Evolutionary conservation across 2,113 vertebrate species (phyloP), one percentile per base, ranked within the genome.

Genomic region (Strigops habroptila): DNA sequence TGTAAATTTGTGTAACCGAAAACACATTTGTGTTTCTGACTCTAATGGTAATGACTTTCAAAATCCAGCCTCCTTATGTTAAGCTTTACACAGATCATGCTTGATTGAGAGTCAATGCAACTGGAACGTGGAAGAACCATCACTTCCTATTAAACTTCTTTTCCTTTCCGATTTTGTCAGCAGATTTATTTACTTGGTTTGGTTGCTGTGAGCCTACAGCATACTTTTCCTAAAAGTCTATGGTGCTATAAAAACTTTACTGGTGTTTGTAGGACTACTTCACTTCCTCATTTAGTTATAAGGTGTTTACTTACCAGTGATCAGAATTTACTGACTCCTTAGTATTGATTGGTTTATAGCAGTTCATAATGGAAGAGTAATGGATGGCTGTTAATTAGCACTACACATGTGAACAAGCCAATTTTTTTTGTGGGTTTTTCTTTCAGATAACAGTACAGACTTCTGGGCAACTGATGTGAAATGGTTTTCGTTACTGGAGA

Each of bases 391-490:
- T 65, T 90, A 70, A 37, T 57, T 73, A n/a, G 49, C 14, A 10
- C 12, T 71, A 6, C 12, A 3, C 3, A 5, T 49, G 14, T 51
- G 44, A 81, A 30, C 25, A 39, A 63, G 46, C 14, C 28, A 31
- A 43, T 39, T 33, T 43, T 30, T 92, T 86, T 43, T 11, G 1
- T 35, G 60, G 35, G n/a, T n/a, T 18, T 68, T 95, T 71, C 89
- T 89, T 96, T 41, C 95, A 99, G 99, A 99, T 96, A 98, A 98
- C 88, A 97, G 98, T 91, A 93, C 98, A 14, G 98, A 99, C 35
- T 99, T 99, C 90, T 99, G 99, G 99, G 96, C 98, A 93, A 98
- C 98, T n/a, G 99, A 99, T 95, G 97, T 99, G 93, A 99, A 99
- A 81, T 99, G 99, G 99, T 98, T 99, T 97, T 99, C 99, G 14